Evolutionary conservation across 2,797 vertebrate genomes (phyloP), one percentile per base, ranked within the genome.

Genomic region (Pelobates cultripes): DNA sequence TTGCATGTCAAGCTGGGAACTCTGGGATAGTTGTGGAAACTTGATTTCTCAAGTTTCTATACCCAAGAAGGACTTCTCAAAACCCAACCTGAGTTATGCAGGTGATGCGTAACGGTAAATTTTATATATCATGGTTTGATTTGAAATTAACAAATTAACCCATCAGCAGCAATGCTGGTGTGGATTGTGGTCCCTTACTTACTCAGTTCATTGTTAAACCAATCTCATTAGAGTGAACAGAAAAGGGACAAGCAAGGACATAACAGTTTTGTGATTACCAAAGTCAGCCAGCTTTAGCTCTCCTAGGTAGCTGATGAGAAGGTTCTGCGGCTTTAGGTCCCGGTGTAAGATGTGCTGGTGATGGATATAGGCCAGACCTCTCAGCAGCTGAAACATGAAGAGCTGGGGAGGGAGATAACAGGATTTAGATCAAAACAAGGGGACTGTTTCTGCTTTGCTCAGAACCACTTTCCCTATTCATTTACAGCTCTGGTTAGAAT

Each of bases 281-380:
- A 98, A 99, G 90, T 97, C 95, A 0, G 95, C 96, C 85, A 98
- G 93, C 87, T 97, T 98, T 86, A 99, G 96, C 81, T 99, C 96
- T 86, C 96, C 96, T 28, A 95, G 90, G 93, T 95, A 96, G 91
- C 95, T 97, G 92, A 99, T 94, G 88, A 98, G 96, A 87, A 98
- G 91, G 89, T 98, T 98, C 88, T 97, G 96, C 45, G 96, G 96
- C 90, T 99, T 99, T 88, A 99, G 93, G 91, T 97, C 97, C 60
- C 92, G 82, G 87, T 98, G 97, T 85, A 99, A 94, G 87, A 99
- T 96, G 81, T 92, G 93, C 67, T 93, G 93, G 10, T 93, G 88
- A 90, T 98, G 96, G 91, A 97, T 96, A 86, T 94, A 96, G 14
- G 92, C 90, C 87, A 99, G 94, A 78, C 95, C 95, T 0, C 91